Evolutionary conservation across 2,797 vertebrate species (phyloP).

Genomic region (Limosa lapponica): DNA sequence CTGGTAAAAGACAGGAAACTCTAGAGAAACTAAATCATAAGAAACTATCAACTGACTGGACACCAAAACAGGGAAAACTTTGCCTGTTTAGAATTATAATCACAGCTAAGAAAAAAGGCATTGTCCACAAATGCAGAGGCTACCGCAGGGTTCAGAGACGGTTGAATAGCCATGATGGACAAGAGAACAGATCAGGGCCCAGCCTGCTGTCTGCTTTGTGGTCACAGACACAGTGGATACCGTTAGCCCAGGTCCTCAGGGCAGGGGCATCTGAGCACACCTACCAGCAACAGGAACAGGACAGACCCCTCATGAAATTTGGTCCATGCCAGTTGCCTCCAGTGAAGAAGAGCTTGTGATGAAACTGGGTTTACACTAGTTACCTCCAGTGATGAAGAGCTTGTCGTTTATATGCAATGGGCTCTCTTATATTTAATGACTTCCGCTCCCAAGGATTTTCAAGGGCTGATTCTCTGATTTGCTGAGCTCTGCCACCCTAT

Average conservation of each 20-base stretch:
- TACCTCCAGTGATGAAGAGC: neutral
- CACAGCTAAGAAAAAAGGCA: neutral
- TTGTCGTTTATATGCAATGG: neutral
- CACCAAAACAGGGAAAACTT: neutral
- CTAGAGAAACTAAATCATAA: neutral
- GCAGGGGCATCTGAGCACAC: neutral
- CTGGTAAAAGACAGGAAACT: neutral
- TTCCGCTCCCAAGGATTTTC: neutral
- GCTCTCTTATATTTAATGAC: neutral
- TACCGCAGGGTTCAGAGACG: fast-evolving
- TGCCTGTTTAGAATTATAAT: neutral
- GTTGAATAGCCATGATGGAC: fast-evolving
- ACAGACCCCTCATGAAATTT: neutral
- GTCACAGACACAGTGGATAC: neutral
- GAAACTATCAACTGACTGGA: neutral
- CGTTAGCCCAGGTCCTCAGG: neutral
- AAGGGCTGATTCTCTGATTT: neutral
- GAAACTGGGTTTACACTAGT: neutral
- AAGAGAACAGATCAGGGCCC: neutral
- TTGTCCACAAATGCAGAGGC: neutral
- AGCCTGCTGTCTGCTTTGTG: neutral
- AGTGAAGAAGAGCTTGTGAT: neutral
- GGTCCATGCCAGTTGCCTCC: neutral
- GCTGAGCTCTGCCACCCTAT: neutral
- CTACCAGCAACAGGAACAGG: neutral